Base-by-base conservation (phyloP, 2,797 vertebrate genomes). In the Malacoraja senta region DNA sequence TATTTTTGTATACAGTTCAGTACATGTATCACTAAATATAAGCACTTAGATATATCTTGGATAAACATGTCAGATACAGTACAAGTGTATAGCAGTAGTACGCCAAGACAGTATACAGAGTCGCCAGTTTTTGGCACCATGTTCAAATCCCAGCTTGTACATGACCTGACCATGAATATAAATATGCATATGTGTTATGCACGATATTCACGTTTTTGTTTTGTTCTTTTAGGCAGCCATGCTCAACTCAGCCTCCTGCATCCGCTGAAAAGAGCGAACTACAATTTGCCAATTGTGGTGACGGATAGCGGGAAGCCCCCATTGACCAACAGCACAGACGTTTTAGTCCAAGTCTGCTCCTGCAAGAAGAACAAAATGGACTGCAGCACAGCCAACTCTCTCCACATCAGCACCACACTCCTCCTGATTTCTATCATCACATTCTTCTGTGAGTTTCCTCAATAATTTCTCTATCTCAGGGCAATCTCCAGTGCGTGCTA, bases 331-430 rank as follows among this genome's bases (percentile, higher is more conserved):
- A 97, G 94, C 97, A 98, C 98, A 44, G 98, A 99, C 95, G 96
- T 99, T 95, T 98, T 97, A 95, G 97, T 99, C 94, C 98, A 99
- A 94, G 98, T 99, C 95, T 99, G 99, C 93, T 98, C 98, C 97
- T 99, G 99, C 94, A 99, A 97, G 96, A 99, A 99, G 96, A 97
- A 96, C 97, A 98, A 96, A 97, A 98, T 98, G 97, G 97, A 98
- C 96, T 99, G 99, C 97, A 99, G 97, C 92, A 95, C 96, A 0
- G 97, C 96, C 0, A 95, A 95, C 95, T 94, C 96, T 95, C 96
- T 97, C 93, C 96, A 93, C 3, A 63, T 94, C 95, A 96, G 96
- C 94, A 19, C 95, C 81, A 79, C 94, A 93, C 93, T 96, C 21
- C 95, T 97, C 95, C 94, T 95, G 93, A 94, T 96, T 76, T 95